Conservation (phyloP, 2,888 invertebrate species). For the Stomorhina lunata region DNA sequence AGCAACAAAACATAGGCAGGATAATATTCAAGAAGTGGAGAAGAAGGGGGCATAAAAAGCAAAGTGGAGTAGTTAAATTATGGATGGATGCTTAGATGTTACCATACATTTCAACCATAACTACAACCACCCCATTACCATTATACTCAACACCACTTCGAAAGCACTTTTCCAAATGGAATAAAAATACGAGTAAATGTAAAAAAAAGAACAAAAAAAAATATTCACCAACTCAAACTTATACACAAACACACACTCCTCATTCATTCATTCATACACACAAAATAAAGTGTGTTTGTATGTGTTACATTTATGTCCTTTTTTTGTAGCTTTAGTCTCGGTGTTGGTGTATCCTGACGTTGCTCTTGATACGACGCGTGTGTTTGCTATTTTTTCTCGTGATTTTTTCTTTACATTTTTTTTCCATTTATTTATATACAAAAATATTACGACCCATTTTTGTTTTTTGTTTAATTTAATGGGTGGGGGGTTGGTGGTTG, state of each 20-base stretch:
- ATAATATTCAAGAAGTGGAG: too few relatives aligned
- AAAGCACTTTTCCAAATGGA: constrained; percentile 19
- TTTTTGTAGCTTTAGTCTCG: not conserved
- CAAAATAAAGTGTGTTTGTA: not conserved
- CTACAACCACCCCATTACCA: not conserved
- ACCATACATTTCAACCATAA: constrained; percentile 27
- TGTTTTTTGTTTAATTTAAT: constrained; percentile 35
- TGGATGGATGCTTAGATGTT: constrained; percentile 51
- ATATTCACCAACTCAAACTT: not conserved
- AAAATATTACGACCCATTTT: constrained; percentile 50
- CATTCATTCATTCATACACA: too few relatives aligned
- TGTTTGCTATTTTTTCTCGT: constrained; percentile 28
- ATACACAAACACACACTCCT: too few relatives aligned
- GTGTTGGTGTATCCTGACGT: not conserved
- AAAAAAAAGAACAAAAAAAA: constrained; percentile 5
- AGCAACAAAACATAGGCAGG: constrained; percentile 12
- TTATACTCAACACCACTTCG: not conserved
- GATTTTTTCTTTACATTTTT: constrained; percentile 15
- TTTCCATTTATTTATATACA: constrained; percentile 1
- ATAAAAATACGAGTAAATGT: constrained; percentile 30
- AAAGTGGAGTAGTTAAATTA: constrained; percentile 50
- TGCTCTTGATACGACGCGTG: not conserved
- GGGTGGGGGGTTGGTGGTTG: constrained; percentile 41
- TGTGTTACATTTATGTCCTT: not conserved
- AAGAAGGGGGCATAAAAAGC: not conserved